Conservation (phyloP, 2,113 vertebrate genomes). For the Eurystomus gularis region DNA sequence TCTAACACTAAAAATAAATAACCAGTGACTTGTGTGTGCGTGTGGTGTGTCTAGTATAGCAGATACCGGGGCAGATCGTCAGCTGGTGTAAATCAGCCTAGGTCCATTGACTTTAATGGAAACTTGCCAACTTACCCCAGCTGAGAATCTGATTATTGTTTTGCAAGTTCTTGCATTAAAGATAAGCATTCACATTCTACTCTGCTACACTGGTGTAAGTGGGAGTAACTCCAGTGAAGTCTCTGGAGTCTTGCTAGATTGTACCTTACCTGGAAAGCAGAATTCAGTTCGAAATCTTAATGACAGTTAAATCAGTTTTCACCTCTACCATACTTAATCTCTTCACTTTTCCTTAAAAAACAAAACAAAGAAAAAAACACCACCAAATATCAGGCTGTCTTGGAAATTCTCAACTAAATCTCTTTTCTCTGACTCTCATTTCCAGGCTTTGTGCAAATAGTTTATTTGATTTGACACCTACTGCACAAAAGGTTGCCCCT, state of each 20-base stretch:
- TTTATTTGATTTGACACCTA: constrained; percentile 77
- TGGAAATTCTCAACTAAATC: constrained; percentile 50
- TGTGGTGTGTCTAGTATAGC: not conserved
- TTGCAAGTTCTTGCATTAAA: constrained; percentile 67
- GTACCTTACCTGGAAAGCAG: not conserved
- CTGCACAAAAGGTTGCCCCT: constrained; percentile 73
- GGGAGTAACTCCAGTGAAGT: constrained; percentile 5
- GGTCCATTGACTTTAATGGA: constrained; percentile 70
- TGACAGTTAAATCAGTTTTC: not conserved
- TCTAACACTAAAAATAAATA: constrained; percentile 40
- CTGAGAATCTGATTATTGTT: constrained; percentile 71
- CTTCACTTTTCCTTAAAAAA: not conserved
- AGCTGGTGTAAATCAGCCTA: constrained; percentile 67
- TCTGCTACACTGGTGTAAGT: constrained; percentile 5
- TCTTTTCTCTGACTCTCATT: constrained; percentile 50
- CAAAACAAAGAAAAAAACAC: not conserved
- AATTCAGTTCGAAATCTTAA: not conserved
- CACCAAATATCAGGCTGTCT: not conserved
- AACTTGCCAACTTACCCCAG: constrained; percentile 64
- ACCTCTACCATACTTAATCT: not conserved
- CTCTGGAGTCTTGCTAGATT: not conserved
- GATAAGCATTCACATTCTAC: constrained; percentile 48
- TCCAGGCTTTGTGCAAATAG: constrained; percentile 67
- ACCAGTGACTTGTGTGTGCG: not conserved
- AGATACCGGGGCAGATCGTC: constrained; percentile 62